A percentile compares a stretch with the other conserved stretches of the same genome.
These are phyloP conservation scores for Mya arenaria DNA, from an alignment of 1,140 invertebrate genomes.

Conservation along the genomic window DNA sequence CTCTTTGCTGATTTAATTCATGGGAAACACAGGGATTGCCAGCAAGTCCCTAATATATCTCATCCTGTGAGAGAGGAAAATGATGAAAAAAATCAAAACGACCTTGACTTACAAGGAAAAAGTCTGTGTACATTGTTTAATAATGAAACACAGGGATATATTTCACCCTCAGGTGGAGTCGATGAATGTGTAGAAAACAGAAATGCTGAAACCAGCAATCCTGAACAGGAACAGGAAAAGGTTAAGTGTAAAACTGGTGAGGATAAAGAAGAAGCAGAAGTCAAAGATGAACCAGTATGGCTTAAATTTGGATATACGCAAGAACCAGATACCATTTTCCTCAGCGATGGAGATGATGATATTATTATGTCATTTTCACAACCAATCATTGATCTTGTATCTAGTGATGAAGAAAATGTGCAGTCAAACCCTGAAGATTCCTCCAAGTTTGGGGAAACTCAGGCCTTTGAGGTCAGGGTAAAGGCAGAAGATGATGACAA, in stretches of 20 bases:
- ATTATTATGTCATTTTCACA: conserved; percentile 40
- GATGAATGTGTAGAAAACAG: not conserved
- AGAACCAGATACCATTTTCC: conserved; percentile 38
- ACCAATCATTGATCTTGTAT: conserved; percentile 23
- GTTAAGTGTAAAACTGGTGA: not conserved
- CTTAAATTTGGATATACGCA: conserved; percentile 35
- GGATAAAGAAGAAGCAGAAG: not conserved
- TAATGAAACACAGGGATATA: not conserved
- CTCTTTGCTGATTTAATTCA: conserved; percentile 24
- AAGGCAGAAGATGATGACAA: conserved; percentile 7
- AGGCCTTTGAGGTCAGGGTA: conserved; percentile 5
- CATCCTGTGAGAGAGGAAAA: not conserved
- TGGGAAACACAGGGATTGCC: not conserved
- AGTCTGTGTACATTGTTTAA: not conserved
- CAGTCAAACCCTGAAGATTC: not conserved
- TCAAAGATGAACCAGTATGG: conserved; percentile 36
- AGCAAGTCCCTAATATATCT: not conserved
- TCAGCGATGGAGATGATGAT: conserved; percentile 39
- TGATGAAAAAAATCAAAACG: not conserved
- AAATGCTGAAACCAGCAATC: not conserved
- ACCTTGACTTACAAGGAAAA: not conserved
- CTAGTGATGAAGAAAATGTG: conserved; percentile 13
- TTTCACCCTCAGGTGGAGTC: not conserved
- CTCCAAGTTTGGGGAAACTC: not conserved
- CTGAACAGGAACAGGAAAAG: not conserved